phyloP scores from a whole-genome alignment of 30 jellyfish, hydroid and myxozoan species.

The Aurelia aurita region DNA sequence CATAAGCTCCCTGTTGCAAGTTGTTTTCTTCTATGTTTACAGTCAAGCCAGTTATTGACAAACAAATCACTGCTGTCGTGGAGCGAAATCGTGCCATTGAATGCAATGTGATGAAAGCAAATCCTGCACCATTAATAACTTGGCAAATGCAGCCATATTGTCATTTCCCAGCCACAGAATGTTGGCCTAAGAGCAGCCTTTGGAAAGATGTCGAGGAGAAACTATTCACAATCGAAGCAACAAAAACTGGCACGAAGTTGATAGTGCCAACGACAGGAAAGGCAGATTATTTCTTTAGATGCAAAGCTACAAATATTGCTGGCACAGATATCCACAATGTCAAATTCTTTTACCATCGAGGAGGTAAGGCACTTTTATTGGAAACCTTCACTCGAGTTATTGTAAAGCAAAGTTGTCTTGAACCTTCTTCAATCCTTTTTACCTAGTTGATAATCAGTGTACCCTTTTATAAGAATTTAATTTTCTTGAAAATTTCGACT shows the following conservation, averaged over 20 bases:
- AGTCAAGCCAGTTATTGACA: constrained; percentile 47
- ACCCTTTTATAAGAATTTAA: too few relatives aligned
- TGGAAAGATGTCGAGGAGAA: constrained; percentile 22
- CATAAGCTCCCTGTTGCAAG: too few relatives aligned
- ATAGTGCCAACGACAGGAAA: neutral
- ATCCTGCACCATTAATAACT: constrained; percentile 46
- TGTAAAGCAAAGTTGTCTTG: too few relatives aligned
- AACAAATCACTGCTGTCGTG: constrained; percentile 13
- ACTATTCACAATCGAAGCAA: neutral
- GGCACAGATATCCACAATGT: constrained; percentile 41
- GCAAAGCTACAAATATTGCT: constrained; percentile 47
- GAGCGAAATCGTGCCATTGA: constrained; percentile 15
- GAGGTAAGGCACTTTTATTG: constrained; percentile 19
- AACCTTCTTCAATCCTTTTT: too few relatives aligned
- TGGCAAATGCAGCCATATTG: constrained; percentile 71
- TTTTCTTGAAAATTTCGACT: too few relatives aligned
- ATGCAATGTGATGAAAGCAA: constrained; percentile 37
- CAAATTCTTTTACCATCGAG: constrained; percentile 31
- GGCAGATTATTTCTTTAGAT: constrained; percentile 51
- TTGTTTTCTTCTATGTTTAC: neutral
- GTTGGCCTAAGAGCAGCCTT: constrained; percentile 35
- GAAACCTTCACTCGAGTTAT: too few relatives aligned
- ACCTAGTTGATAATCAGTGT: too few relatives aligned
- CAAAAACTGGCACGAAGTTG: constrained; percentile 9
- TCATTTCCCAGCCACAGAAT: neutral